Evolutionary conservation across 1,140 invertebrate genomes (phyloP).

Genomic region (Drosophila saltans): DNA sequence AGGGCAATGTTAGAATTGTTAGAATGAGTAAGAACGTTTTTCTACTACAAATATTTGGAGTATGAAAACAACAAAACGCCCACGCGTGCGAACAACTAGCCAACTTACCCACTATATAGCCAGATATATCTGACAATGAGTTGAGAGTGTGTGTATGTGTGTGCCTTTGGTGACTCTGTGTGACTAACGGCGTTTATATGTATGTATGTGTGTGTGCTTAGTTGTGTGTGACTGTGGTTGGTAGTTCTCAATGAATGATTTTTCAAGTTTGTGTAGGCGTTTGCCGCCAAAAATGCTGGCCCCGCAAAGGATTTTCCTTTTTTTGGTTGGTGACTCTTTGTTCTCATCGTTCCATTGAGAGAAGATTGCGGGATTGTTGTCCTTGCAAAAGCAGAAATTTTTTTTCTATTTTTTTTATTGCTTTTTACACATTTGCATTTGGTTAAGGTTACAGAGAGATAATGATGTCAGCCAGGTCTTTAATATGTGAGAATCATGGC

Average conservation of each 20-base stretch:
- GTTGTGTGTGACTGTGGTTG: slow-evolving; percentile 25
- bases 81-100: slow-evolving; percentile 38
- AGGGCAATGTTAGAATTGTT: slow-evolving; percentile 6
- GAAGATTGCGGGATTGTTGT: slow-evolving; percentile 40
- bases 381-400: slow-evolving; percentile 8
- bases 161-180: slow-evolving; percentile 17
- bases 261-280: slow-evolving; percentile 69
- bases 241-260: slow-evolving; percentile 74
- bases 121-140: slow-evolving; percentile 20
- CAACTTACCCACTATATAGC: slow-evolving; percentile 2
- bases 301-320: slow-evolving; percentile 12
- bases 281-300: slow-evolving; percentile 75
- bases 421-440: slow-evolving; percentile 42
- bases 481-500: slow-evolving; percentile 3
- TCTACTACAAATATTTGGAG: slow-evolving; percentile 75
- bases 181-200: slow-evolving; percentile 7
- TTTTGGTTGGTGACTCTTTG: neutral
- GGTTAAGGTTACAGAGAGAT: slow-evolving; percentile 2
- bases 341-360: slow-evolving; percentile 65
- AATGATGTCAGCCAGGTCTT: slow-evolving; percentile 1
- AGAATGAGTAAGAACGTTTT: slow-evolving; percentile 50
- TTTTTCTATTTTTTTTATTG: slow-evolving; percentile 54
- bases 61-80: slow-evolving; percentile 68
- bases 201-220: neutral
- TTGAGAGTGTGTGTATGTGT: neutral